Evolutionary conservation across 64 coral and sea anemone genomes (phyloP).

Genomic region (Exaiptasia diaphana): DNA sequence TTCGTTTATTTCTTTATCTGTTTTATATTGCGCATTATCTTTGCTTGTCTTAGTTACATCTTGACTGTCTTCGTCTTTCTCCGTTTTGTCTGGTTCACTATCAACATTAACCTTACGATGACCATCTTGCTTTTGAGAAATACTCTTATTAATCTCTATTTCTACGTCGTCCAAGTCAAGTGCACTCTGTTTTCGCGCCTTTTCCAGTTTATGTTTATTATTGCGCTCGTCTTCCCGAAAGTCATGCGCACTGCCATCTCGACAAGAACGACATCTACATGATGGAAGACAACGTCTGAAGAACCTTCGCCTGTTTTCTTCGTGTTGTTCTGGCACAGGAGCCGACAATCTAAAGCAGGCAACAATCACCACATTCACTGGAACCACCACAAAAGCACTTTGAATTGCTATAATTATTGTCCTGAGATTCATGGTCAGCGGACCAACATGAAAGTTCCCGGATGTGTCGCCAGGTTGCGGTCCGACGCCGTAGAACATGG

Average conservation of each 20-base stretch:
- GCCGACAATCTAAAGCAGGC: slow-evolving; percentile 57
- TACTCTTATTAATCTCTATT: neutral
- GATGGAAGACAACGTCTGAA: neutral
- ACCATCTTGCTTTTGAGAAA: slow-evolving; percentile 19
- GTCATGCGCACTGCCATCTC: no score
- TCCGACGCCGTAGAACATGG: slow-evolving; percentile 73
- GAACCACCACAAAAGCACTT: slow-evolving; percentile 48
- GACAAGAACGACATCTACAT: neutral
- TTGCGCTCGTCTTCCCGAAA: no score
- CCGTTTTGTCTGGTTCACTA: neutral
- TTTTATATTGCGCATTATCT: no score
- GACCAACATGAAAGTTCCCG: slow-evolving; percentile 38
- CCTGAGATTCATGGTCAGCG: slow-evolving; percentile 43
- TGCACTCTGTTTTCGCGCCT: no score
- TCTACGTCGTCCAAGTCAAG: neutral
- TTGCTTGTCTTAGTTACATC: no score
- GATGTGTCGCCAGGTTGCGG: slow-evolving; percentile 47
- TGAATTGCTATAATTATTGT: slow-evolving; percentile 57
- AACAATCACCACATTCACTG: slow-evolving; percentile 67
- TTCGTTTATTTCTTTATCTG: no score
- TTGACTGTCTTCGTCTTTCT: neutral
- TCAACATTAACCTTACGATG: neutral
- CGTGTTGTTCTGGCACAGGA: neutral
- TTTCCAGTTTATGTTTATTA: no score
- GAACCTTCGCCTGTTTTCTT: neutral